Evolutionary conservation across 1,140 invertebrate species (phyloP), one percentile per base, ranked within the genome.

Genomic region (Eumeta japonica): DNA sequence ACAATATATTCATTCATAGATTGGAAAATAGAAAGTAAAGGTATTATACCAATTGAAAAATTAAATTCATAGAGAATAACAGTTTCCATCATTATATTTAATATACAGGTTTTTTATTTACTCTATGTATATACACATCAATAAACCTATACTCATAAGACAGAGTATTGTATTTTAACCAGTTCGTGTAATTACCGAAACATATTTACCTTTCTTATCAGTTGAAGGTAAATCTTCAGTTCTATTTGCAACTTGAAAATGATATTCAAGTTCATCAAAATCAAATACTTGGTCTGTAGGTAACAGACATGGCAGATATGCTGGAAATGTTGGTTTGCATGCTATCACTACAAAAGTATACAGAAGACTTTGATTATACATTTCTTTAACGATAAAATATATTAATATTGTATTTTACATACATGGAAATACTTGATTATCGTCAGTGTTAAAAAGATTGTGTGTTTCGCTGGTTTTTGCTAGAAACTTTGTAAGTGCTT

Each of bases 241-340:
- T 80, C 81, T 46, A 75, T 79, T 64, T 62, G 82, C 81, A 19
- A 82, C 79, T 55, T 87, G 82, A 44, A 86, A 84, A 57, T 89
- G 84, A 67, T 91, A 88, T 55, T 95, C 91, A 41, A 90, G 76
- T 65, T 92, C 88, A 60, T 95, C 91, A 53, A 88, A 85, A 55
- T 97, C 93, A 76, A 96, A 94, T 16, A 97, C 86, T 79, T 97
- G 93, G 75, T 98, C 94, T 49, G 89, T 89, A 1, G 93, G 93
- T 47, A 96, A 66, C 3, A 97, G 76, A 2, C 92, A 92, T 46
- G 85, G 80, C 4, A 95, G 61, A 60, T 96, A 97, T 11, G 91
- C 82, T 10, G 90, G 86, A 57, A 89, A 85, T 44, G 81, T 77
- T 3, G 89, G 83, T 62, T 92, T 93, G 46, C 87, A 87, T 1